These are phyloP conservation scores for Myotis planiceps DNA, from an alignment of 2,797 vertebrate species.

Conservation along the genomic window DNA sequence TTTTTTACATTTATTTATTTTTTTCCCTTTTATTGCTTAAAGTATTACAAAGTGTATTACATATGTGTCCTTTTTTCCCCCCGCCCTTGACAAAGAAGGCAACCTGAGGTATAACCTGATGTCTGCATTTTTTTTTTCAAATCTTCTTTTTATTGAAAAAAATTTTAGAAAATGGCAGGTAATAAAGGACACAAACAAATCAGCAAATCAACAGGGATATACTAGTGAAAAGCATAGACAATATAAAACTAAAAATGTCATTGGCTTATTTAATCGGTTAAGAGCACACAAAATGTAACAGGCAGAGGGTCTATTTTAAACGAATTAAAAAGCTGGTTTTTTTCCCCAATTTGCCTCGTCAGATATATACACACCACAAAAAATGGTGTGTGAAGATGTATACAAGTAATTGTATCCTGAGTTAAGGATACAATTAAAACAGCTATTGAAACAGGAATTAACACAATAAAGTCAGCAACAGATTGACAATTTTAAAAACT, in stretches of 20 bases:
- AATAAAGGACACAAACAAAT: slow-evolving; percentile 64
- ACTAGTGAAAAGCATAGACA: slow-evolving; percentile 52
- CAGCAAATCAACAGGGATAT: slow-evolving; percentile 58
- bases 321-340: slow-evolving; percentile 60
- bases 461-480: slow-evolving; percentile 51
- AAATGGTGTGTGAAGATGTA: slow-evolving; percentile 47
- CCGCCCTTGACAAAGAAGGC: no score
- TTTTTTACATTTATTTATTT: no score
- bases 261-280: slow-evolving; percentile 59
- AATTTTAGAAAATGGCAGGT: slow-evolving; percentile 83
- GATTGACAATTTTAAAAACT: slow-evolving; percentile 37
- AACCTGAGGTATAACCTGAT: background rate
- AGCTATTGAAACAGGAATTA: slow-evolving; percentile 43
- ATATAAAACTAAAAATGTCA: slow-evolving; percentile 71
- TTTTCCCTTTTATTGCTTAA: no score
- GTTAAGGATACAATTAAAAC: slow-evolving; percentile 11
- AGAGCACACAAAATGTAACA: slow-evolving; percentile 53
- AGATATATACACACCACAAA: slow-evolving; percentile 81
- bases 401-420: slow-evolving; percentile 67
- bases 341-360: background rate
- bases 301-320: slow-evolving; percentile 31
- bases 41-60: no score
- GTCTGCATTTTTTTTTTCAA: slow-evolving; percentile 43
- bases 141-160: slow-evolving; percentile 85
- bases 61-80: no score